Evolutionary conservation across 2,797 vertebrate species (phyloP).

Genomic region (Ctenopoma multispine): DNA sequence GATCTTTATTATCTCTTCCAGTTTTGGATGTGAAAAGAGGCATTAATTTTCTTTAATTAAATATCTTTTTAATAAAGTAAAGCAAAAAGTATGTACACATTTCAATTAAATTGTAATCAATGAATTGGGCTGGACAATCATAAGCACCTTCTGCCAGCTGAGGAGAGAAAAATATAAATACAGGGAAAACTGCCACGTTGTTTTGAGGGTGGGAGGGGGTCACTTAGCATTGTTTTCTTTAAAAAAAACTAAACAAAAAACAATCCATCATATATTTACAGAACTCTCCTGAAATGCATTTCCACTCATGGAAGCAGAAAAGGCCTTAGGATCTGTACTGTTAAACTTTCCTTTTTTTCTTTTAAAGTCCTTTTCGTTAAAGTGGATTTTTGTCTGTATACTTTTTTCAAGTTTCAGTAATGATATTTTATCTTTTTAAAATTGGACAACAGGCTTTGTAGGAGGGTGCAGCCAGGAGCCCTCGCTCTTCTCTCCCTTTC

Average conservation of each 20-base stretch:
- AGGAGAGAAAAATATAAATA: conserved; percentile 90
- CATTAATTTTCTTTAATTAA: conserved; percentile 92
- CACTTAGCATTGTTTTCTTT: conserved; percentile 70
- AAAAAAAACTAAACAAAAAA: conserved; percentile 42
- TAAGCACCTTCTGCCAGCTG: conserved; percentile 87
- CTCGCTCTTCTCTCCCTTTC: conserved; percentile 20
- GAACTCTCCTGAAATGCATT: conserved; percentile 82
- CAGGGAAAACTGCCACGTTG: conserved; percentile 73
- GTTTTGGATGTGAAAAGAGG: conserved; percentile 92
- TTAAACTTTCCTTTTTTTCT: conserved; percentile 44
- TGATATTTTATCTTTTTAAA: conserved; percentile 63
- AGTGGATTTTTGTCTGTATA: conserved; percentile 66
- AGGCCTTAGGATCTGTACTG: conserved; percentile 78
- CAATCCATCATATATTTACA: conserved; percentile 80
- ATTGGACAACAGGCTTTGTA: conserved; percentile 56
- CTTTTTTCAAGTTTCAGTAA: conserved; percentile 73
- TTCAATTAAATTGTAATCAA: conserved; percentile 89
- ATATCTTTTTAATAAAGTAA: conserved; percentile 92
- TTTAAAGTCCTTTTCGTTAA: conserved; percentile 53
- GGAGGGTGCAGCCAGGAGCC: conserved; percentile 31
- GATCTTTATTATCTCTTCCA: conserved; percentile 91
- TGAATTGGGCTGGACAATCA: conserved; percentile 88
- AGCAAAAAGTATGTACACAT: conserved; percentile 93
- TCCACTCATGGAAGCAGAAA: conserved; percentile 79
- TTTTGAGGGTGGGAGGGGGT: conserved; percentile 49